Conservation (phyloP, 2,888 invertebrate species). For the Macaria liturata region DNA sequence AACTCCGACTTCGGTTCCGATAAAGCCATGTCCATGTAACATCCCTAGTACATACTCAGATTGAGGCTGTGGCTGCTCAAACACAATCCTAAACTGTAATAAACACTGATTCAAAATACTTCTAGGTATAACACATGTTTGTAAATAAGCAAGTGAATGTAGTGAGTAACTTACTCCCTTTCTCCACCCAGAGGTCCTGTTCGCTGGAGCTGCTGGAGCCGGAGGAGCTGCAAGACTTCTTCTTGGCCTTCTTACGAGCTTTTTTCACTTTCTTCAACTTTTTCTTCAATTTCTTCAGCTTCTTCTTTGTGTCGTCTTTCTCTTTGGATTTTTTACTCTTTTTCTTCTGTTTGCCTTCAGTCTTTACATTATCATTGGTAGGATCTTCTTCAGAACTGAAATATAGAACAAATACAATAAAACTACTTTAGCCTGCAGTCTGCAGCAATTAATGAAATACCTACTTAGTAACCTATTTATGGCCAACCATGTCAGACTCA, state of each 20-base stretch:
- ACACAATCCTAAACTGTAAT: too few relatives aligned
- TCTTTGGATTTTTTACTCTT: slow-evolving; percentile 73
- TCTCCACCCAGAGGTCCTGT: slow-evolving; percentile 87
- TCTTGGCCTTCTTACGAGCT: slow-evolving; percentile 78
- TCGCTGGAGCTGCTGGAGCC: slow-evolving; percentile 69
- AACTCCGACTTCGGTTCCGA: too few relatives aligned
- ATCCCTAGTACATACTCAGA: too few relatives aligned
- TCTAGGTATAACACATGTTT: too few relatives aligned
- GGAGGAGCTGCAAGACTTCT: slow-evolving; percentile 66
- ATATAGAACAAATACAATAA: not conserved
- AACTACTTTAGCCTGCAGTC: too few relatives aligned
- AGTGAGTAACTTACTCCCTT: slow-evolving; percentile 69
- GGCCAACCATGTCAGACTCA: too few relatives aligned
- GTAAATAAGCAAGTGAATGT: too few relatives aligned
- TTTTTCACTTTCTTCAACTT: slow-evolving; percentile 80
- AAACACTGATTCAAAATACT: too few relatives aligned
- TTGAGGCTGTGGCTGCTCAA: too few relatives aligned
- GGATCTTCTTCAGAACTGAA: slow-evolving; percentile 77
- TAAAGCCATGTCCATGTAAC: too few relatives aligned
- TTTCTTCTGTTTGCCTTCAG: slow-evolving; percentile 72
- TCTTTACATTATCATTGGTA: slow-evolving; percentile 53
- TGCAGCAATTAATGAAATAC: too few relatives aligned
- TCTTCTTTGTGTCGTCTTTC: slow-evolving; percentile 80
- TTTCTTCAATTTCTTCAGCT: slow-evolving; percentile 81
- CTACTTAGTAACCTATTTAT: too few relatives aligned